Percentiles rank a stretch among this genome's conserved stretches.
Conservation (phyloP, 2,888 invertebrate genomes). For the Drosophila recens region DNA sequence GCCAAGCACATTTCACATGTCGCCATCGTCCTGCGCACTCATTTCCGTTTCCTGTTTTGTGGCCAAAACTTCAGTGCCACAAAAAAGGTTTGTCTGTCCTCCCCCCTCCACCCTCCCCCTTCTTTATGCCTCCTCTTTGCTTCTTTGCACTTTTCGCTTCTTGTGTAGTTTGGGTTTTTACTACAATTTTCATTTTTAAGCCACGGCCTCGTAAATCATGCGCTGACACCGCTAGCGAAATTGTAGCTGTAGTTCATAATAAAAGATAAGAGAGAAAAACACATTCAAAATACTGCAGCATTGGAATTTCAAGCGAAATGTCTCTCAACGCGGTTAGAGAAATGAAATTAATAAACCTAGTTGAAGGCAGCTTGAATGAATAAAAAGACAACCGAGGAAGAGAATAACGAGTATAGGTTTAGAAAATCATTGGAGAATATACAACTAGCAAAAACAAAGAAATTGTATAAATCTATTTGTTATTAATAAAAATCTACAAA, state of each 20-base stretch:
- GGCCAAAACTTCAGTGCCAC: conserved; percentile 71
- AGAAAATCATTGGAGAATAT: neutral
- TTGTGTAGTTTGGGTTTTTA: conserved; percentile 50
- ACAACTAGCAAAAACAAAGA: neutral
- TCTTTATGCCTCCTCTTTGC: neutral
- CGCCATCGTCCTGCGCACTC: conserved; percentile 75
- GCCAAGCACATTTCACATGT: conserved; percentile 73
- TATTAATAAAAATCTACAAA: no score
- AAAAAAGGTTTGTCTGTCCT: conserved; percentile 63
- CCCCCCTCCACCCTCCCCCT: neutral
- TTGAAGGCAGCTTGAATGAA: conserved; percentile 27
- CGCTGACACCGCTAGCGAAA: conserved; percentile 74
- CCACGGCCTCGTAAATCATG: conserved; percentile 74
- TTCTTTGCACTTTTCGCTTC: conserved; percentile 1
- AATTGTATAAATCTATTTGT: neutral
- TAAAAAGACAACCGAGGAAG: neutral
- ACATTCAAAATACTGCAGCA: conserved; percentile 37
- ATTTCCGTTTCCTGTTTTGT: conserved; percentile 78
- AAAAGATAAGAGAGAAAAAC: conserved; percentile 58
- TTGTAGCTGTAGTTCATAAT: conserved; percentile 77
- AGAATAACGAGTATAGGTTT: neutral
- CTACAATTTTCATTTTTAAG: conserved; percentile 75
- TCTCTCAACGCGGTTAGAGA: conserved; percentile 33
- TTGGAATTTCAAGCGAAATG: conserved; percentile 54
- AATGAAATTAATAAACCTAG: conserved; percentile 70